These are phyloP conservation scores for Chrysomallon squamiferum DNA, from an alignment of 1,140 invertebrate species.

Conservation along the genomic window DNA sequence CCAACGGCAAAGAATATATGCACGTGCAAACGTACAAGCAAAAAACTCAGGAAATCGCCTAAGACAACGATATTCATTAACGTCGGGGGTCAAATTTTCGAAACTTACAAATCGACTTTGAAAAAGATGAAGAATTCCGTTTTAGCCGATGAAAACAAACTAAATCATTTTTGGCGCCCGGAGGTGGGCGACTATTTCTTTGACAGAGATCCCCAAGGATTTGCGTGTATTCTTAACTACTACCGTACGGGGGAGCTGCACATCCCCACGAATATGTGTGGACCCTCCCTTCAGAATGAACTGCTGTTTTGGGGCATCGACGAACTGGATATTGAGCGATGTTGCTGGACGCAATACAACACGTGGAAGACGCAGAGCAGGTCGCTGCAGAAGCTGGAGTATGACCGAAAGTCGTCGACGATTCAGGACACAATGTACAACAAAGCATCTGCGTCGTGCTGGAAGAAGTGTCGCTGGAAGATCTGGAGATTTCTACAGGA, in stretches of 20 bases:
- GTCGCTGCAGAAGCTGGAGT: constrained; percentile 55
- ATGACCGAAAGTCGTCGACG: constrained; percentile 53
- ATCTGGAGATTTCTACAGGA: constrained; percentile 55
- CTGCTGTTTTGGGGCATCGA: constrained; percentile 59
- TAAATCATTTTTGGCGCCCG: constrained; percentile 49
- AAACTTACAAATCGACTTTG: constrained; percentile 50
- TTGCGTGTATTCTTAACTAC: constrained; percentile 53
- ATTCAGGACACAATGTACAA: constrained; percentile 38
- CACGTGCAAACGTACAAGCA: constrained; percentile 1
- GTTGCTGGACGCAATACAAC: constrained; percentile 59
- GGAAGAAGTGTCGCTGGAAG: constrained; percentile 31
- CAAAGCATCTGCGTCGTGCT: constrained; percentile 28
- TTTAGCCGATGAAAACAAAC: constrained; percentile 39
- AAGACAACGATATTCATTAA: constrained; percentile 51
- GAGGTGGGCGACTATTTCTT: constrained; percentile 74
- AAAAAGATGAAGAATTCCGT: constrained; percentile 43
- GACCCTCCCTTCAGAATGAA: constrained; percentile 52
- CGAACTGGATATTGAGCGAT: constrained; percentile 54
- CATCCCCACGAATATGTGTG: constrained; percentile 55
- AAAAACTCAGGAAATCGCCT: not conserved
- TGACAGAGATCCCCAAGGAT: constrained; percentile 53
- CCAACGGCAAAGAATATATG: constrained; percentile 2
- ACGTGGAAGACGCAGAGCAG: constrained; percentile 59
- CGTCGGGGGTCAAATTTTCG: constrained; percentile 53
- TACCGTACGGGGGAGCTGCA: constrained; percentile 57